Base-by-base conservation (phyloP, 2,888 invertebrate species). In the Zhengitettix transpicula region DNA sequence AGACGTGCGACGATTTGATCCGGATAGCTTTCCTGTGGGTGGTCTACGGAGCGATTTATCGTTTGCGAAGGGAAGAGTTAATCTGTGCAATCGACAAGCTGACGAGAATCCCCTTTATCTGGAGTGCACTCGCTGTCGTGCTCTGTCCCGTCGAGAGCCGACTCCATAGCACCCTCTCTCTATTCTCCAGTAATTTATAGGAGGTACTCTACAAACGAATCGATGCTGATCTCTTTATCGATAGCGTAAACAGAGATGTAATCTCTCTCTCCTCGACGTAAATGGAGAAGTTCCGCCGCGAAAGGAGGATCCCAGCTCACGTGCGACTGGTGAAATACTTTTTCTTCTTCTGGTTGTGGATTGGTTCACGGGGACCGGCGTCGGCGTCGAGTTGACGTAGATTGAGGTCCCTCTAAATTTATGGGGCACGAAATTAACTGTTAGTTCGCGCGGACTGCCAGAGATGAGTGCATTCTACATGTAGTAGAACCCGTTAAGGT, bases 161-260 rank as follows among this genome's bases (percentile, higher is more conserved):
- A 28, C 28, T 28, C 28, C 28, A 28, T 28, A 28, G 28, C 28
- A 28, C 28, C 28, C 28, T 28, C 28, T 28, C 28, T 28, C 28
- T 28, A 28, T 28, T 28, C 28, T 28, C 28, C 28, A 3, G 47
- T 47, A 47, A 47, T 47, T 47, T 47, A 47, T 47, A 47, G 47
- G 47, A n/a, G 47, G 47, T 47, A n/a, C 47, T 47, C 47, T 14
- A 47, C 47, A 47, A 47, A 47, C 47, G 47, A 47, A 59, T 61
- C 61, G 59, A 58, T 61, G 56, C 57, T 57, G 61, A 61, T 61
- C 59, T 59, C 59, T 61, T 61, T 61, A 61, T 58, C 61, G 61
- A 61, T 57, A 58, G 59, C 58, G 61, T 59, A 61, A 61, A 61
- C 61, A 61, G 58, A 57, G 58, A 57, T 60, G 60, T 55, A 58